Percentiles rank a stretch among this genome's conserved stretches.
Conservation (phyloP, 2,113 vertebrate genomes). For the Tupaia chinensis region DNA sequence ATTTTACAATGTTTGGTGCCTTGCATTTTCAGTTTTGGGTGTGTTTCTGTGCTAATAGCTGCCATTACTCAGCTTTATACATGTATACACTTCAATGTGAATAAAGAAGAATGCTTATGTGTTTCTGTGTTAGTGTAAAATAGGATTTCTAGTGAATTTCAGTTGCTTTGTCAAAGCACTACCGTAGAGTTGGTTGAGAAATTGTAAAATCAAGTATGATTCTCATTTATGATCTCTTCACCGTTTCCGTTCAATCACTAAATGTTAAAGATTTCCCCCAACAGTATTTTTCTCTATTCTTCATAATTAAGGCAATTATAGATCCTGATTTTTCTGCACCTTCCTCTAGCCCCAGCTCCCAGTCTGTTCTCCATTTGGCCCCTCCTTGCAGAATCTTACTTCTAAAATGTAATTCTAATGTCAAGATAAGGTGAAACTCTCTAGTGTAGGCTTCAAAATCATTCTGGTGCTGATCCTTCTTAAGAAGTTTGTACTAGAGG, state of each 20-base stretch:
- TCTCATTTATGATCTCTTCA: neutral
- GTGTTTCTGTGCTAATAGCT: neutral
- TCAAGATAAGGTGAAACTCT: neutral
- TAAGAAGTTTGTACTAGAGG: neutral
- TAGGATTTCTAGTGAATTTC: neutral
- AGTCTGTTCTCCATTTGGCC: accelerated
- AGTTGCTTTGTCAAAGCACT: neutral
- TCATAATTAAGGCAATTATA: neutral
- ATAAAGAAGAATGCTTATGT: neutral
- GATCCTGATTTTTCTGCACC: neutral
- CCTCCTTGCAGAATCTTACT: neutral
- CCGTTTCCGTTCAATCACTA: neutral
- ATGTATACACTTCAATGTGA: neutral
- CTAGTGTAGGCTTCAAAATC: neutral
- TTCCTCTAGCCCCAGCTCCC: neutral
- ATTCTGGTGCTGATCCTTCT: neutral
- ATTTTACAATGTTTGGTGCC: neutral
- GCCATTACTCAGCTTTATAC: neutral
- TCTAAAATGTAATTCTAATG: neutral
- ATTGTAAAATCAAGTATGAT: neutral
- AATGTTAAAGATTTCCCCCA: neutral
- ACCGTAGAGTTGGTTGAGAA: neutral
- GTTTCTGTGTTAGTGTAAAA: neutral
- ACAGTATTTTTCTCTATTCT: neutral
- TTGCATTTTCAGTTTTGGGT: neutral